Base-by-base conservation (phyloP, 2,113 vertebrate species). In the Ascaphus truei region DNA sequence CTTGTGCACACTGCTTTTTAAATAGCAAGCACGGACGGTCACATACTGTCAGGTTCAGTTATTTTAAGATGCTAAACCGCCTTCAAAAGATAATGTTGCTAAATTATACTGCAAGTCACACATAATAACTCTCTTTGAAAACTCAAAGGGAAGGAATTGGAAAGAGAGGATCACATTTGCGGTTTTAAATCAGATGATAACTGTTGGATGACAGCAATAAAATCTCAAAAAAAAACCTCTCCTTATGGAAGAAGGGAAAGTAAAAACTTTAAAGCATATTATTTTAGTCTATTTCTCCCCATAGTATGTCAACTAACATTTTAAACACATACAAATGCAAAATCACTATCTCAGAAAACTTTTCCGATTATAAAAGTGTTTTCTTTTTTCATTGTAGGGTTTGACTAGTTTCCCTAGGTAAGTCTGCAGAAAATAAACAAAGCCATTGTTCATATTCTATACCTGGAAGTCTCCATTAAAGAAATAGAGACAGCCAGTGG, bases 181-280 rank as follows among this genome's bases (percentile, higher is more conserved):
- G 50, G 23, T 69, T 69, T 69, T 69, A 69, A 69, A 56, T 60
- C 43, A 58, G 52, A 57, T 68, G 53, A 69, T 69, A 69, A 60
- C 66, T 37, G 30, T 20, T 37, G 12, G 30, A 39, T 60, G 56
- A 68, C 41, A 68, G 41, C 65, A 68, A 58, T 58, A 47, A 47
- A 58, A 68, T 68, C 52, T 68, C 53, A 60, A 69, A 33, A 51
- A 60, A 43, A 69, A 41, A 20, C 11, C 7, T 68, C 56, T 29
- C 60, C 34, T 60, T 60, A 51, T 50, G 27, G 33, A 69, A 69
- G 53, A 60, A 50, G 37, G 33, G 45, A 25, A 69, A 60, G 45
- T 39, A n/a, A 58, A 69, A 68, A 68, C 20, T 18, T 34, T 57
- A 67, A 34, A 4, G 41, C 55, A 30, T 30, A 69, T 51, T 43